A percentile compares a stretch with the other conserved stretches of the same genome.
Conservation (phyloP, 2,113 vertebrate genomes). For the Penelope pileata region DNA sequence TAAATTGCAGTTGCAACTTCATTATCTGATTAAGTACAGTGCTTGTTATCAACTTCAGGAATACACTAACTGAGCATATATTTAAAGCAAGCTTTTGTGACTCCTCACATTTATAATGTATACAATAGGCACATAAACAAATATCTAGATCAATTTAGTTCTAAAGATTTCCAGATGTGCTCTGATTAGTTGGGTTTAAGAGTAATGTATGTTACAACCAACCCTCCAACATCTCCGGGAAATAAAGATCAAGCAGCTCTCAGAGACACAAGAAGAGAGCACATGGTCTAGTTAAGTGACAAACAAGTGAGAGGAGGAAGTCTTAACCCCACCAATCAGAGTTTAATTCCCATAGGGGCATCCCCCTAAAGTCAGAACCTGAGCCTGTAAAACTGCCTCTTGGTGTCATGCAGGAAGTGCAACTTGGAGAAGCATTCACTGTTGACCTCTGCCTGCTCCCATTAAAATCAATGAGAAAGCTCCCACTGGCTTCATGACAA, state of each 20-base stretch:
- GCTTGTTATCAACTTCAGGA: background rate
- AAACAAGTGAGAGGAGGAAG: background rate
- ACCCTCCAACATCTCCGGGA: background rate
- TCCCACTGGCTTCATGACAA: background rate
- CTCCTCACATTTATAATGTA: background rate
- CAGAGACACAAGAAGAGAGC: background rate
- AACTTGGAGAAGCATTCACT: background rate
- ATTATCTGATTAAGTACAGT: background rate
- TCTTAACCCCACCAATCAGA: background rate
- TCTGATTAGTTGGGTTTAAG: background rate
- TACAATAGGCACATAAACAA: background rate
- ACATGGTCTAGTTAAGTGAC: background rate
- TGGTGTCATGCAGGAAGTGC: background rate
- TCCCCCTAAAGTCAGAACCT: background rate
- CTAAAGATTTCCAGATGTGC: background rate
- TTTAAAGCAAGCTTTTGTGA: background rate
- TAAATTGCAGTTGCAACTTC: background rate
- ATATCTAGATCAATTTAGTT: background rate
- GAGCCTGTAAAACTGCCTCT: background rate
- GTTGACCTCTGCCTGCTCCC: background rate
- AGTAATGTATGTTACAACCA: background rate
- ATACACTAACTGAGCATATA: background rate
- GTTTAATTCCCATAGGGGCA: background rate
- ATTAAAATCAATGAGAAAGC: background rate
- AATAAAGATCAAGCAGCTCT: background rate